These are phyloP conservation scores for Meliscaeva auricollis DNA, from an alignment of 2,888 invertebrate genomes.

Conservation along the genomic window DNA sequence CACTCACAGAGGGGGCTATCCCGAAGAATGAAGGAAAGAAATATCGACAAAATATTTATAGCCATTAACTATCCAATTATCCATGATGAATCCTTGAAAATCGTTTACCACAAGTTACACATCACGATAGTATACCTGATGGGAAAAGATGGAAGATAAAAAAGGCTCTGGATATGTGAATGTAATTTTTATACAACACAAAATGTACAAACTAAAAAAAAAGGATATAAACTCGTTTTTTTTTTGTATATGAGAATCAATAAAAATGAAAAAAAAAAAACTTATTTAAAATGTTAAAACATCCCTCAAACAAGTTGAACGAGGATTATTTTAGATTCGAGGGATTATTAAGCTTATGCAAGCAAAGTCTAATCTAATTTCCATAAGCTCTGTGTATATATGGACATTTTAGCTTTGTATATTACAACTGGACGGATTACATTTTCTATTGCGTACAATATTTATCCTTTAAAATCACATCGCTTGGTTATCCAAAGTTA, in stretches of 20 bases:
- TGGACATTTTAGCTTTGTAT: not conserved
- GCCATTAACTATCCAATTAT: no score
- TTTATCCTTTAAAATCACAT: constrained; percentile 7
- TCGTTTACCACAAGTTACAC: no score
- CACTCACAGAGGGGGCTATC: no score
- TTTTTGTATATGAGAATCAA: not conserved
- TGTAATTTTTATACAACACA: no score
- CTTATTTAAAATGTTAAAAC: not conserved
- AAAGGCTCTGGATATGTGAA: no score
- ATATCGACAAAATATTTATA: no score
- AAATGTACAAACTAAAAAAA: no score
- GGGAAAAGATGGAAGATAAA: no score
- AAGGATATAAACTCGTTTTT: no score
- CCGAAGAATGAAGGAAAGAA: no score
- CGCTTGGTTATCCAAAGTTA: not conserved
- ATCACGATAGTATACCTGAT: no score
- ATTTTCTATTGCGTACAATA: not conserved
- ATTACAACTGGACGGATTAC: constrained; percentile 2
- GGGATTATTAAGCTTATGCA: constrained; percentile 27
- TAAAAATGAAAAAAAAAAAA: not conserved
- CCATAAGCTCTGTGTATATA: constrained; percentile 4
- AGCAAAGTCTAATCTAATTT: constrained; percentile 11
- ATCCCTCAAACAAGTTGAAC: not conserved
- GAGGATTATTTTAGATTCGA: constrained; percentile 26
- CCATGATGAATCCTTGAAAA: no score